These are phyloP conservation scores for Bombus confusus DNA, from an alignment of 1,140 invertebrate genomes.

Conservation along the genomic window DNA sequence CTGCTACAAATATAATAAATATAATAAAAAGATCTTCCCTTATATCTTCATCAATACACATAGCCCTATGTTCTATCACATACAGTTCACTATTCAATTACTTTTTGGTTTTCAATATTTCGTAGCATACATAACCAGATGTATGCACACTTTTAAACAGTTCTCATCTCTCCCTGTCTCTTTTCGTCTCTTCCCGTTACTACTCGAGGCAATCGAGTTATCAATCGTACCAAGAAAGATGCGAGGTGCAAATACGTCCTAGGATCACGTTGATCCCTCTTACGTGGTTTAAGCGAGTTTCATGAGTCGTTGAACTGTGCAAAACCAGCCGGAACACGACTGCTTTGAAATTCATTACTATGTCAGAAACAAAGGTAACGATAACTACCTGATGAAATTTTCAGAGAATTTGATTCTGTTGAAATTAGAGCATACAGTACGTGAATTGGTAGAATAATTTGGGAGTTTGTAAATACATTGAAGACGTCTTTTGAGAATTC, in stretches of 20 bases:
- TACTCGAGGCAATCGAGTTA: not conserved
- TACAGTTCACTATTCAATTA: no score
- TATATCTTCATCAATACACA: no score
- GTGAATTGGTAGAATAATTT: not conserved
- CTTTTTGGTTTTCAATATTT: no score
- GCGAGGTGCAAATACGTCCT: not conserved
- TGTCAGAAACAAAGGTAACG: not conserved
- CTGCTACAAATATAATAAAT: no score
- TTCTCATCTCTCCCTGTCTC: no score
- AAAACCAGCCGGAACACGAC: not conserved
- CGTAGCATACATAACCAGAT: no score
- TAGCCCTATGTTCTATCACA: not conserved
- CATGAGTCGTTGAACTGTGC: not conserved
- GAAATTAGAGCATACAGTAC: not conserved
- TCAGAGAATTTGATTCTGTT: not conserved
- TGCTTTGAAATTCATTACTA: not conserved
- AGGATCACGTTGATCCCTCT: not conserved
- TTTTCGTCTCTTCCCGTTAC: no score
- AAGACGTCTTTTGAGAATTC: not conserved
- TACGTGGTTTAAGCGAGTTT: not conserved
- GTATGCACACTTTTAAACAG: no score
- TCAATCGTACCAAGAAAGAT: not conserved
- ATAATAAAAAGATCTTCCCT: no score
- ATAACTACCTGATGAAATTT: not conserved
- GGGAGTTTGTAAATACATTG: not conserved